Conservation (phyloP, 2,113 vertebrate genomes). For the Epinephelus lanceolatus region DNA sequence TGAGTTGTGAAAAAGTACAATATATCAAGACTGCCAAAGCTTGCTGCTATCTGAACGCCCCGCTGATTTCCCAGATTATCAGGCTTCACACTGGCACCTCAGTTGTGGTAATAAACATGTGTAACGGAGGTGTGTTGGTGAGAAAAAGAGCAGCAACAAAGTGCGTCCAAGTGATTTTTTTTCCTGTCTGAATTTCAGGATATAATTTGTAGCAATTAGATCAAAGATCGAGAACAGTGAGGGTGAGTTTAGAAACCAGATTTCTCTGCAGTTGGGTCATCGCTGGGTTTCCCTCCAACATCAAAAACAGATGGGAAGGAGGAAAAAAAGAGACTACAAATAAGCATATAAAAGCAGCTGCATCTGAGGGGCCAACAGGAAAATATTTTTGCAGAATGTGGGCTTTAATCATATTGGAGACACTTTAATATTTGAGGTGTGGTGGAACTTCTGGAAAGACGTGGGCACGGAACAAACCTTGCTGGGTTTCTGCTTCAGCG, state of each 20-base stretch:
- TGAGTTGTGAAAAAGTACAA: slow-evolving; percentile 64
- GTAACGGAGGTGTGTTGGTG: slow-evolving; percentile 42
- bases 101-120: slow-evolving; percentile 62
- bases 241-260: slow-evolving; percentile 3
- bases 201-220: slow-evolving; percentile 7
- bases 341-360: slow-evolving; percentile 37
- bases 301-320: slow-evolving; percentile 64
- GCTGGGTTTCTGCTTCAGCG: slow-evolving; percentile 27
- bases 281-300: slow-evolving; percentile 45
- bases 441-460: slow-evolving; percentile 27
- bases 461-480: slow-evolving; percentile 5
- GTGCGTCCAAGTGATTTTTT: slow-evolving; percentile 21
- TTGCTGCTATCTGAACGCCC: slow-evolving; percentile 47
- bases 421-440: slow-evolving; percentile 25
- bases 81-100: slow-evolving; percentile 60
- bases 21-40: slow-evolving; percentile 48
- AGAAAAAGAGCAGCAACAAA: slow-evolving; percentile 53
- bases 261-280: slow-evolving; percentile 51
- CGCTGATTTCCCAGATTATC: slow-evolving; percentile 73
- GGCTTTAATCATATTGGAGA: slow-evolving; percentile 31
- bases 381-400: slow-evolving; percentile 42
- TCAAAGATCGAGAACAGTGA: background rate
- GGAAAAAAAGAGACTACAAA: slow-evolving; percentile 32
- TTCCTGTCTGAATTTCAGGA: background rate
- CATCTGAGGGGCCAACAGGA: slow-evolving; percentile 34